Base-by-base conservation (phyloP, 2,888 invertebrate genomes). In the Hemicrepidius hirtus region DNA sequence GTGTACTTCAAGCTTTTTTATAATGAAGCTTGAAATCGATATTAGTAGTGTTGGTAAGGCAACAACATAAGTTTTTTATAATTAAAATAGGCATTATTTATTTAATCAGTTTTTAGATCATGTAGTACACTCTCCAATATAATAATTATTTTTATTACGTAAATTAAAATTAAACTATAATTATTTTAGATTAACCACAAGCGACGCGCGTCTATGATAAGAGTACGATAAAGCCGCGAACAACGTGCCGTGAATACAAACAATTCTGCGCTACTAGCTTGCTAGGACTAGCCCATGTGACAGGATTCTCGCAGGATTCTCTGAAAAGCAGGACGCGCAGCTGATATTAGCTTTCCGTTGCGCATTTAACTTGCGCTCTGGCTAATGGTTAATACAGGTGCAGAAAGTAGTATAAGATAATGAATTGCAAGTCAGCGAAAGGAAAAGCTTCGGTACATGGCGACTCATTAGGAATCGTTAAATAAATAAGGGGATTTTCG, bases 341-440 rank as follows among this genome's bases (percentile, higher is more conserved):
- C 53, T 41, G 32, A 71, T 50, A 40, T 60, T 63, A 49, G 49
- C 63, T 72, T 72, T 53, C 32, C 37, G 68, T 72, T 72, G 72
- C 72, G 72, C 72, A 68, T 59, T 72, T 72, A 40, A 53, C 63
- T 55, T 68, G 68, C 72, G 68, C 68, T 68, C 55, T 53, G 44
- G 53, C 18, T 53, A 63, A 69, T 63, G 13, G 12, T 21, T 46
- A n/a, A 50, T 9, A 60, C 6, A 60, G 28, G 40, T 41, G 28
- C 12, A 13, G 37, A 37, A 57, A 28, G n/a, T 55, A 4, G 4
- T 55, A 40, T 40, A 40, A 59, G 9, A 6, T 9, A 32, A 32
- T 32, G 32, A 2, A 32, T 32, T 32, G 32, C 32, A 32, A 32
- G 32, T 32, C 32, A 32, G 32, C 32, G 9, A 32, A 32, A 9